phyloP scores from a whole-genome alignment of 2,113 vertebrate species.

The Cynopterus brachyotis region DNA sequence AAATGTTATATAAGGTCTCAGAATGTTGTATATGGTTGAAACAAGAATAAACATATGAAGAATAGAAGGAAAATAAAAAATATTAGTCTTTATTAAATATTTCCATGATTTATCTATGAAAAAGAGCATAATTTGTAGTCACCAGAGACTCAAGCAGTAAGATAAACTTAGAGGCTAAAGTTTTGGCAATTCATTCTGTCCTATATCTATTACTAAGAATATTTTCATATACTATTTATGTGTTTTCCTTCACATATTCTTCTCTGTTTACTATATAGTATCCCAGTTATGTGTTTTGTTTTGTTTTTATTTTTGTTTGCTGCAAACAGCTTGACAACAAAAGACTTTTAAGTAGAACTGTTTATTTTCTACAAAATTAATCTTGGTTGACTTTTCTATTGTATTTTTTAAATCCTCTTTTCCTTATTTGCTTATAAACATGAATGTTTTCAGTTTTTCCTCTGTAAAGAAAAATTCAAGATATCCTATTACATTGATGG shows the following conservation, averaged over 20 bases:
- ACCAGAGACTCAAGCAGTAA: background rate
- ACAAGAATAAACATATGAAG: background rate
- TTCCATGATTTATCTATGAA: slow-evolving; percentile 10
- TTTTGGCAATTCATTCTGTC: background rate
- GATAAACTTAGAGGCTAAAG: background rate
- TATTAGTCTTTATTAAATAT: background rate
- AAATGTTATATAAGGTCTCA: background rate
- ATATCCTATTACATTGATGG: background rate
- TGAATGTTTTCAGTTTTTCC: background rate
- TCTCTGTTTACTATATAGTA: background rate
- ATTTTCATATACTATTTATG: background rate
- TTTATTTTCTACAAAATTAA: background rate
- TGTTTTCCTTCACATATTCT: background rate
- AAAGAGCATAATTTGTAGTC: background rate
- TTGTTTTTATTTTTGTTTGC: background rate
- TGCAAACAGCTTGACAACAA: background rate
- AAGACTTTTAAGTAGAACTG: background rate
- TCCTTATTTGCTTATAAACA: background rate
- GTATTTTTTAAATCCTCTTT: background rate
- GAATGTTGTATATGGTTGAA: background rate
- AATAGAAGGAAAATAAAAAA: background rate
- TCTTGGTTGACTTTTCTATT: background rate
- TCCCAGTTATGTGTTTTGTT: background rate
- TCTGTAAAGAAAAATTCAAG: slow-evolving; percentile 5
- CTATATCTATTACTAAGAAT: slow-evolving; percentile 21